These are phyloP conservation scores for Apis laboriosa DNA, from an alignment of 1,140 invertebrate genomes.

Conservation along the genomic window DNA sequence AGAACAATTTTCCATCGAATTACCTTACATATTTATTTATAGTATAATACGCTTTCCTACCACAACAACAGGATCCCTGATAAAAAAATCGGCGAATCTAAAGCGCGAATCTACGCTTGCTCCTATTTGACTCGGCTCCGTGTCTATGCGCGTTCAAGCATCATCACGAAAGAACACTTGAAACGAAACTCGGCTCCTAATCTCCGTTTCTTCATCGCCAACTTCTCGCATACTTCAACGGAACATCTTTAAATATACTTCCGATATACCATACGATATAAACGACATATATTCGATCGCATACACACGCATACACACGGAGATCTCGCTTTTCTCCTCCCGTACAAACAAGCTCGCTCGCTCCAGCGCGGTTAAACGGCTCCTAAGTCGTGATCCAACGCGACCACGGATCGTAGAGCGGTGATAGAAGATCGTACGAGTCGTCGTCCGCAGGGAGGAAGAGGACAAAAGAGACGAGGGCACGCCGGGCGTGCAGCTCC, in stretches of 20 bases:
- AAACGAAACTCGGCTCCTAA: no score
- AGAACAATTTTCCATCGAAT: background rate
- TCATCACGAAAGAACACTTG: no score
- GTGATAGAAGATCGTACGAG: conserved; percentile 12
- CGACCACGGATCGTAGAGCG: background rate
- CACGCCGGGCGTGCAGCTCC: conserved; percentile 12
- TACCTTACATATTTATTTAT: background rate
- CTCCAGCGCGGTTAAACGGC: background rate
- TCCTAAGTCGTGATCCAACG: conserved; percentile 32
- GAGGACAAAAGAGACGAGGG: conserved; percentile 46
- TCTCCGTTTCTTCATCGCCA: no score
- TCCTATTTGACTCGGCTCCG: background rate
- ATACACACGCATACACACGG: background rate
- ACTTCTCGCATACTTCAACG: no score
- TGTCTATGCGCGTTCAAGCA: background rate
- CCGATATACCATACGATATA: no score
- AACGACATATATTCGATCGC: background rate
- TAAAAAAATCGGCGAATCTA: background rate
- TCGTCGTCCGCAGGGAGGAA: conserved; percentile 20
- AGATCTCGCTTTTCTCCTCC: background rate
- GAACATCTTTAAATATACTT: no score
- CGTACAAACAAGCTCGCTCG: background rate
- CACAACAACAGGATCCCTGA: background rate
- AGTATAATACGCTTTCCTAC: background rate
- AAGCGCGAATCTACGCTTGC: background rate